phyloP scores from a whole-genome alignment of 2,113 vertebrate species.

The Rhizomys pruinosus region DNA sequence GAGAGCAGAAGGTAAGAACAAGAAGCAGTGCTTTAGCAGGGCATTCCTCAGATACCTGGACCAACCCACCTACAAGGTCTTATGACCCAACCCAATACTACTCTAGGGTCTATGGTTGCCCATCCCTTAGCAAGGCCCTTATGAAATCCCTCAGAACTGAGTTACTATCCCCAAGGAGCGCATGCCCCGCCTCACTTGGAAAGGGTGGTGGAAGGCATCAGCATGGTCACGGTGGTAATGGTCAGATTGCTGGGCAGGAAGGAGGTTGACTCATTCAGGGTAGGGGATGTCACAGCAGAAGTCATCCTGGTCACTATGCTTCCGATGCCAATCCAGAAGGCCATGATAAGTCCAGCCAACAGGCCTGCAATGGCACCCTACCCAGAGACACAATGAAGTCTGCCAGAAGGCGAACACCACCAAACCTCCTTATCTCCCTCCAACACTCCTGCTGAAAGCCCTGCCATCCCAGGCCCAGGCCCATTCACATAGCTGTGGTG shows the following conservation, averaged over 20 bases:
- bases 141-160: conserved; percentile 8
- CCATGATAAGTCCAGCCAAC: conserved; percentile 92
- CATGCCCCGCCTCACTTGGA: conserved; percentile 82
- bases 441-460: not conserved
- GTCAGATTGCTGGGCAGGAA: conserved; percentile 86
- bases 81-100: not conserved
- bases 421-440: not conserved
- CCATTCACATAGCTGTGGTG: rapidly evolving
- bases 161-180: not conserved
- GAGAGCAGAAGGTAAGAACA: not conserved
- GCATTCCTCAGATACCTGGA: not conserved
- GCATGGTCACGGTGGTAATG: conserved; percentile 76
- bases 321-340: conserved; percentile 96
- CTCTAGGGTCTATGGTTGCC: not conserved
- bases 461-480: not conserved
- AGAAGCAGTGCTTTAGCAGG: not conserved
- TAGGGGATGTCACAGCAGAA: rapidly evolving
- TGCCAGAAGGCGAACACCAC: not conserved
- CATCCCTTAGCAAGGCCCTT: not conserved
- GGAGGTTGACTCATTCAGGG: conserved; percentile 67
- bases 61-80: not conserved
- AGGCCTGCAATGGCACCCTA: conserved; percentile 93
- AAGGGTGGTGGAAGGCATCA: conserved; percentile 69
- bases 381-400: rapidly evolving
- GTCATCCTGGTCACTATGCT: conserved; percentile 84